A percentile compares a stretch with the other conserved stretches of the same genome.
Evolutionary conservation across 2,113 vertebrate genomes (phyloP).

Genomic region (Oreochromis aureus): DNA sequence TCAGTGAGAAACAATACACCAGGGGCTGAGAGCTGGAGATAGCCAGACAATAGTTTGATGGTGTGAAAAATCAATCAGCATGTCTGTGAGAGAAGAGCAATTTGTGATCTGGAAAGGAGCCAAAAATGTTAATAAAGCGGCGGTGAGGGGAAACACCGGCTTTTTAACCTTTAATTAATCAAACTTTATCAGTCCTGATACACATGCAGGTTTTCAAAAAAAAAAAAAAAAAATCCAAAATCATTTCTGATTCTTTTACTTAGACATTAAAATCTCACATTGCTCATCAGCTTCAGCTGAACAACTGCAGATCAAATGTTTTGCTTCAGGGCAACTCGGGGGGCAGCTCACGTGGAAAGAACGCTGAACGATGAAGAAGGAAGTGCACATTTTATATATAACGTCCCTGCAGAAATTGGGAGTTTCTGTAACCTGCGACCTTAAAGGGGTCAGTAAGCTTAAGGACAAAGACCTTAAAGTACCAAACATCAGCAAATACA

Average conservation of each 20-base stretch:
- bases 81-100: neutral
- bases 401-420: neutral
- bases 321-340: neutral
- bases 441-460: neutral
- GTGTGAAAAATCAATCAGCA: constrained; percentile 26
- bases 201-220: neutral
- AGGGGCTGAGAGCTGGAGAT: constrained; percentile 20
- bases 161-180: neutral
- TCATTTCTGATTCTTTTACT: neutral
- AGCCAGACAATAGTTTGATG: constrained; percentile 10
- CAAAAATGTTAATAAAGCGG: neutral
- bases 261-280: neutral
- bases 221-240: rapidly evolving
- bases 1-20: constrained; percentile 20
- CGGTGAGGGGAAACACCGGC: neutral
- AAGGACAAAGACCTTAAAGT: neutral
- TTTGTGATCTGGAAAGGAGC: constrained; percentile 9
- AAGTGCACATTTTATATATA: neutral
- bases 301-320: neutral
- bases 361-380: rapidly evolving
- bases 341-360: neutral
- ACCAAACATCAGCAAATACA: neutral
- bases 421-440: neutral
- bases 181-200: neutral
- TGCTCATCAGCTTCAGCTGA: neutral